These are phyloP conservation scores for Orius insidiosus DNA, from an alignment of 1,140 invertebrate genomes.

Conservation along the genomic window DNA sequence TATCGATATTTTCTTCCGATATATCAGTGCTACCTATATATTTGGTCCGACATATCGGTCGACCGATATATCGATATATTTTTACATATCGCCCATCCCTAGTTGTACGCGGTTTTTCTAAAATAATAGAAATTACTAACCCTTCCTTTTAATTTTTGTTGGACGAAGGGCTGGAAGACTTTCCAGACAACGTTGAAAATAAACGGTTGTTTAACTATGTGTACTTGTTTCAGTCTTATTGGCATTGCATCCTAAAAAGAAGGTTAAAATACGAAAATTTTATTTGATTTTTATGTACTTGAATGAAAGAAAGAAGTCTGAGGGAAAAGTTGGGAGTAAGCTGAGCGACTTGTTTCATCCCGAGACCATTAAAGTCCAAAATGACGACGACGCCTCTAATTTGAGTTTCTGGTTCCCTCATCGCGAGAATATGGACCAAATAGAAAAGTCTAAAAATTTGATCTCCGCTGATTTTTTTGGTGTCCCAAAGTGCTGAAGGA, in stretches of 20 bases:
- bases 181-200: constrained; percentile 76
- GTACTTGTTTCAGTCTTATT: constrained; percentile 69
- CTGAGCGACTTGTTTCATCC: constrained; percentile 50
- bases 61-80: too few species aligned
- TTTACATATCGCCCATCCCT: too few species aligned
- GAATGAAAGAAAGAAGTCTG: constrained; percentile 57
- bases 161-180: constrained; percentile 73
- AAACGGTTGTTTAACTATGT: constrained; percentile 78
- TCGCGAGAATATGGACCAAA: constrained; percentile 52
- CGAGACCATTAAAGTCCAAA: constrained; percentile 61
- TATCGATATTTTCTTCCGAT: too few species aligned
- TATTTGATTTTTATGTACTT: constrained; percentile 25
- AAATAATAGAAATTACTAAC: too few species aligned
- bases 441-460: constrained; percentile 61
- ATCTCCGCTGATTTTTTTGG: constrained; percentile 47
- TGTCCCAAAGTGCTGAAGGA: constrained; percentile 44
- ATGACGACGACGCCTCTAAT: constrained; percentile 51
- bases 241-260: constrained; percentile 76
- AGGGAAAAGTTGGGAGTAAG: constrained; percentile 54
- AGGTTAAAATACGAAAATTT: not conserved
- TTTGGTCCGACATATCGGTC: too few species aligned
- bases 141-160: constrained; percentile 62
- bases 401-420: constrained; percentile 54
- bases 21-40: too few species aligned
- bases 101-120: not conserved